Conservation (phyloP, 2,113 vertebrate genomes). For the Cryptotis parvus region DNA sequence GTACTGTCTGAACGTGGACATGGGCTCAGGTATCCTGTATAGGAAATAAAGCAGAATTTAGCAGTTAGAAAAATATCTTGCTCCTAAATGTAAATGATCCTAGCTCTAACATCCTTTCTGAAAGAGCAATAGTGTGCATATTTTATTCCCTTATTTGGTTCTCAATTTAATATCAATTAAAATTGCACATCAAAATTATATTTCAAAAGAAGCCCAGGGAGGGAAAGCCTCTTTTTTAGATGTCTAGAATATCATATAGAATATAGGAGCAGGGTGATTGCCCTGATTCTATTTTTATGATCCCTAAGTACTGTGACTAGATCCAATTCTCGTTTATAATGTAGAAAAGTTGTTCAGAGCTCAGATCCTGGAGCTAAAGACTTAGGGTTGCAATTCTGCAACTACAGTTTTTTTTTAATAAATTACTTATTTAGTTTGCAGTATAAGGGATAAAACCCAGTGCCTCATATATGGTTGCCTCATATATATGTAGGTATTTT, state of each 20-base stretch:
- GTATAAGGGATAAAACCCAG: no score
- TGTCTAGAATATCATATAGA: not conserved
- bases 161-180: constrained; percentile 59
- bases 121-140: not conserved
- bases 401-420: not conserved
- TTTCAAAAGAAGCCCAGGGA: constrained; percentile 26
- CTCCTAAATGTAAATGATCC: not conserved
- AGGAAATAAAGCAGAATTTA: constrained; percentile 37
- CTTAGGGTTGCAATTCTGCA: not conserved
- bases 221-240: not conserved
- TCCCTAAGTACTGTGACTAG: not conserved
- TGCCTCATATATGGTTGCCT: no score
- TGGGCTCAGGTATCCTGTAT: not conserved
- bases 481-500: no score
- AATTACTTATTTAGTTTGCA: no score
- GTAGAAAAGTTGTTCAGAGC: not conserved
- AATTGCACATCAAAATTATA: not conserved
- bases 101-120: not conserved
- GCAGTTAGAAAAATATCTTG: not conserved
- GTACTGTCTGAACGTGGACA: not conserved
- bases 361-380: not conserved
- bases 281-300: not conserved
- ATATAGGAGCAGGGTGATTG: not conserved
- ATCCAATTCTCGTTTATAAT: not conserved
- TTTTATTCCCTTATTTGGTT: constrained; percentile 47